These are phyloP conservation scores for Euura saliciscinereae DNA, from an alignment of 1,140 invertebrate genomes.

Conservation along the genomic window DNA sequence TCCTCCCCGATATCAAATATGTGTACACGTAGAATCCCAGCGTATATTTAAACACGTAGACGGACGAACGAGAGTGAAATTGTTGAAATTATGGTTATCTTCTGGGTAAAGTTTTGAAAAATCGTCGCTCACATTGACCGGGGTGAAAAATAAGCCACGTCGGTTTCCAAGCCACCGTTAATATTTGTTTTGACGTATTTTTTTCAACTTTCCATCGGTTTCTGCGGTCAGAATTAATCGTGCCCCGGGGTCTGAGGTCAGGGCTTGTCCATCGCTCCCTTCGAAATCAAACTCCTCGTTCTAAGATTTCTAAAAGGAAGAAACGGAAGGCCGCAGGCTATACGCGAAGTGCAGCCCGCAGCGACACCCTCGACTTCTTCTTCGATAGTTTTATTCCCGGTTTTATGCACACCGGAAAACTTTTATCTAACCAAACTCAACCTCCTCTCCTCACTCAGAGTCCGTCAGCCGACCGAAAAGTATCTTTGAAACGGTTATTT, in stretches of 20 bases:
- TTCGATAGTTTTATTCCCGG: neutral
- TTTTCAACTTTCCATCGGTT: too few relatives aligned
- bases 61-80: too few relatives aligned
- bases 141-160: too few relatives aligned
- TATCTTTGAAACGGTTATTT: neutral
- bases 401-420: neutral
- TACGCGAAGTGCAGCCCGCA: neutral
- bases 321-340: neutral
- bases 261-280: neutral
- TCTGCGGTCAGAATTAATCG: neutral
- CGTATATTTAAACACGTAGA: neutral
- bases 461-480: neutral
- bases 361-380: neutral
- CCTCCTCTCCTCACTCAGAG: neutral
- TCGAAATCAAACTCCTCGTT: neutral
- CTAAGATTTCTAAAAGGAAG: neutral
- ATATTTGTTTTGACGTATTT: too few relatives aligned
- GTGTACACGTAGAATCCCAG: neutral
- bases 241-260: neutral
- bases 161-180: too few relatives aligned
- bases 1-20: neutral
- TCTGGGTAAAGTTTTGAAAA: too few relatives aligned
- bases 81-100: too few relatives aligned
- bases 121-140: too few relatives aligned
- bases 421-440: neutral